Evolutionary conservation across 2,113 vertebrate genomes (phyloP).

Genomic region (zebrafish (Danio rerio)): GRCz12tu NC_133176.1:57463001-57463500

Average conservation of each 20-base stretch:
- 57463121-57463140: no score
- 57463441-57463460: conserved; percentile 79
- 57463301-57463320: conserved; percentile 74
- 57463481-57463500: conserved; percentile 81
- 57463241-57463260: conserved; percentile 6
- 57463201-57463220: background rate
- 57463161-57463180: background rate
- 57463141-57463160: no score
- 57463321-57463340: conserved; percentile 67
- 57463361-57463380: conserved; percentile 78
- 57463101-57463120: no score
- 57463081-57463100: no score
- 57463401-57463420: conserved; percentile 95
- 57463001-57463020: no score
- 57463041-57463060: no score
- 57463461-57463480: conserved; percentile 80
- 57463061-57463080: no score
- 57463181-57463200: background rate
- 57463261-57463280: conserved; percentile 73
- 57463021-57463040: no score
- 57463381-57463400: conserved; percentile 87
- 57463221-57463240: background rate
- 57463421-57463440: conserved; percentile 89
- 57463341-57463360: conserved; percentile 71
- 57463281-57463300: conserved; percentile 79